phyloP scores from a whole-genome alignment of 2,113 vertebrate genomes.

The Plectropomus leopardus region DNA sequence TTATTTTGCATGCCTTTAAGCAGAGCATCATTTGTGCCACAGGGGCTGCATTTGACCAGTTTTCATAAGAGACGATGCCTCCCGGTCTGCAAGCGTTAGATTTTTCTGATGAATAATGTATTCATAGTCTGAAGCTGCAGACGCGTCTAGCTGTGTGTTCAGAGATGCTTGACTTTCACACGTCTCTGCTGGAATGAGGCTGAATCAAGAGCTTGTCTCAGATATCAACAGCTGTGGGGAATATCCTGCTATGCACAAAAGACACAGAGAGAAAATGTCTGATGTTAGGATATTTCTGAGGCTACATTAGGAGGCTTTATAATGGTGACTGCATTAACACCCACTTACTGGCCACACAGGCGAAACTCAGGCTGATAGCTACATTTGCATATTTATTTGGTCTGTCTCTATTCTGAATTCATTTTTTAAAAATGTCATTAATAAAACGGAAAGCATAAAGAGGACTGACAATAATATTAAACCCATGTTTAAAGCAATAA shows the following conservation, averaged over 20 bases:
- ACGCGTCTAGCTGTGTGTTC: slow-evolving; percentile 71
- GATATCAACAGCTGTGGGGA: slow-evolving; percentile 60
- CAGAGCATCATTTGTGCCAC: slow-evolving; percentile 39
- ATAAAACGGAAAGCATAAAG: background rate
- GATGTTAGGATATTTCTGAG: slow-evolving; percentile 24
- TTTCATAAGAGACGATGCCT: slow-evolving; percentile 53
- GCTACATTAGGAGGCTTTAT: slow-evolving; percentile 11
- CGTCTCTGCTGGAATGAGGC: slow-evolving; percentile 77
- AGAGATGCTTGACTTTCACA: slow-evolving; percentile 78
- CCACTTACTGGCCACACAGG: background rate
- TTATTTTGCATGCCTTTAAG: slow-evolving; percentile 32
- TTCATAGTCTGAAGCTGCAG: slow-evolving; percentile 67
- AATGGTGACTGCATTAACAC: background rate
- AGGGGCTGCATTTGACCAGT: slow-evolving; percentile 40
- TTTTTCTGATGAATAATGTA: slow-evolving; percentile 80
- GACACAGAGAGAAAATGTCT: slow-evolving; percentile 16
- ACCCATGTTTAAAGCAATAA: background rate
- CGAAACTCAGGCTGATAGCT: background rate
- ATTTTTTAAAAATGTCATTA: background rate
- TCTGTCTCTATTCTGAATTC: background rate
- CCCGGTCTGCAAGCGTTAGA: slow-evolving; percentile 47
- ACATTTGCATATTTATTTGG: background rate
- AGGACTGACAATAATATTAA: background rate
- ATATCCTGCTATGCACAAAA: slow-evolving; percentile 44
- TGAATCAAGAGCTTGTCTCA: slow-evolving; percentile 67